Conservation (phyloP, 2,888 invertebrate genomes). For the Desoria tigrina region DNA sequence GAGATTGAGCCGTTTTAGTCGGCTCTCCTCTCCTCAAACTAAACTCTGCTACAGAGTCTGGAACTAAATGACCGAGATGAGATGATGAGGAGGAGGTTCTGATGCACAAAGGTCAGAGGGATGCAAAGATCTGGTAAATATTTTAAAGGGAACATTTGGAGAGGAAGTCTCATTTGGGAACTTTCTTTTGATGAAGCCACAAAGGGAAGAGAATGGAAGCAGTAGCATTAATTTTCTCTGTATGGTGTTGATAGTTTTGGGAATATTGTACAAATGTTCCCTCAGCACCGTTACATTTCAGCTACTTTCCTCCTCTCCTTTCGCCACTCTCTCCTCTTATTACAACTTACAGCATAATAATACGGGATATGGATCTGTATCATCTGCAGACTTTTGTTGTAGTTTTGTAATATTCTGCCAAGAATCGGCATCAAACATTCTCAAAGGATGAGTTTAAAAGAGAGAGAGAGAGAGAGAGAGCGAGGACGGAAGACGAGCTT, state of each 20-base stretch:
- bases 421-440: constrained; percentile 37
- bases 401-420: constrained; percentile 40
- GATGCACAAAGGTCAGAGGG: constrained; percentile 39
- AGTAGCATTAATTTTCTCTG: constrained; percentile 49
- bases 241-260: constrained; percentile 49
- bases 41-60: too few relatives aligned
- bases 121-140: constrained; percentile 47
- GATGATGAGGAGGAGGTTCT: too few relatives aligned
- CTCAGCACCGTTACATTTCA: too few relatives aligned
- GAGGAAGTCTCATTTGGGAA: constrained; percentile 45
- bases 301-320: too few relatives aligned
- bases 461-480: background rate
- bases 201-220: constrained; percentile 36
- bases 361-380: background rate
- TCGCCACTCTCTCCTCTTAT: constrained; percentile 9
- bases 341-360: background rate
- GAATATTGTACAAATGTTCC: constrained; percentile 36
- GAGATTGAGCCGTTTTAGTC: too few relatives aligned
- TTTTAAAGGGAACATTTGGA: constrained; percentile 45
- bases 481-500: constrained; percentile 3
- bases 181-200: constrained; percentile 51
- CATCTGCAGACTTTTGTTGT: background rate
- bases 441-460: constrained; percentile 39
- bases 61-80: too few relatives aligned
- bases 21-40: too few relatives aligned